Base-by-base conservation (phyloP, 2,797 vertebrate species). In the Poecilia picta region DNA sequence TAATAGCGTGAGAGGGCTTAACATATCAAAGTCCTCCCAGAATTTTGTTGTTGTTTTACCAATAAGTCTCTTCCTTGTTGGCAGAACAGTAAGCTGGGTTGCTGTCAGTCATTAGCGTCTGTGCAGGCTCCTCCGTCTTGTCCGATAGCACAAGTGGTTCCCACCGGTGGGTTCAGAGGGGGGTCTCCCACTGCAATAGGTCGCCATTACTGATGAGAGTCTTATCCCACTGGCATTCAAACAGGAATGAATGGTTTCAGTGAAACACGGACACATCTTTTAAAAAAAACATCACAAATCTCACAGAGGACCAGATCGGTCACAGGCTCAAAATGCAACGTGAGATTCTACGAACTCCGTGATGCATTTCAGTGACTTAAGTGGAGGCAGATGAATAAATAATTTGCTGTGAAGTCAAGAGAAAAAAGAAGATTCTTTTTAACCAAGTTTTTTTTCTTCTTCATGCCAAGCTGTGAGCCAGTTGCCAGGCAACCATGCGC, bases 221-320 rank as follows among this genome's bases (percentile, higher is more conserved):
- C 85, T 86, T 83, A 83, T 88, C 87, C 89, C 86, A 79, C 71
- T 84, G 78, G 83, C 81, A 89, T 90, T 94, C 88, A 94, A 88
- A 93, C 76, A 90, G 90, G 88, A 90, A 92, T 93, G 93, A 95
- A 91, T 91, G 89, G 88, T 96, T 95, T 93, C 91, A 94, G 94
- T 95, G 94, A 96, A 97, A 96, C 86, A 94, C 78, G 89, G 95
- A 96, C 91, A 96, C 93, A 96, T 95, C 93, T 95, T 62, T 95
- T 96, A 8, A 51, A 8, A 41, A 45, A 95, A 93, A 94, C 94
- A 94, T 94, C 91, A 95, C 90, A 95, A 96, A 95, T 92, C 94
- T 94, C 92, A 41, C 94, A 90, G 95, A 93, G 84, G 90, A 81
- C 88, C 85, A 79, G 5, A 91, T 93, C 94, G 94, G 92, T 94